Evolutionary conservation across 2,888 invertebrate species (phyloP).

Genomic region (Gandaritis pyraliata): DNA sequence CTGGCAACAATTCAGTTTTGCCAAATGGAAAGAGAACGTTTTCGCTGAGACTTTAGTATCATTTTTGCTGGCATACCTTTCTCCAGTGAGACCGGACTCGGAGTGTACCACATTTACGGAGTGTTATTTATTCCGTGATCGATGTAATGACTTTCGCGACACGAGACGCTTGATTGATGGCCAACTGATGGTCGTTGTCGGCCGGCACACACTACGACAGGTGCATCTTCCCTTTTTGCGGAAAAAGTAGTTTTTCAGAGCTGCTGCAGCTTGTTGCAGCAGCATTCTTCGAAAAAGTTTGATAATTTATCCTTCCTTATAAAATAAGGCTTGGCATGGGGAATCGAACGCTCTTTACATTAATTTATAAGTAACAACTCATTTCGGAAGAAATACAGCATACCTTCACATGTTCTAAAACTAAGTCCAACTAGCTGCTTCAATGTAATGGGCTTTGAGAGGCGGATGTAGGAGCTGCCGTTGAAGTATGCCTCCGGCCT

Average conservation of each 20-base stretch:
- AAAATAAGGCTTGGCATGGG: not conserved
- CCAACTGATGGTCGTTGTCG: conserved; percentile 25
- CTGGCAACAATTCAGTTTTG: not conserved
- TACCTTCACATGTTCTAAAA: conserved; percentile 92
- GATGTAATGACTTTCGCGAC: conserved; percentile 36
- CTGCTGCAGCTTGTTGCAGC: conserved; percentile 18
- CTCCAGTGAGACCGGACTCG: not conserved
- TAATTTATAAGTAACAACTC: not conserved
- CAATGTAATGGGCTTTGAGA: conserved; percentile 89
- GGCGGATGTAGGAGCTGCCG: conserved; percentile 90
- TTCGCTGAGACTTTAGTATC: conserved; percentile 2
- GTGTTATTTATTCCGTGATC: conserved; percentile 16
- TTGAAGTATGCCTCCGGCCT: conserved; percentile 93
- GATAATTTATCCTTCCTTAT: conserved; percentile 5
- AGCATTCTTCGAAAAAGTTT: conserved; percentile 18
- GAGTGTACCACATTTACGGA: conserved; percentile 9
- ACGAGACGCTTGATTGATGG: conserved; percentile 39
- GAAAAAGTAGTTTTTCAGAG: conserved; percentile 15
- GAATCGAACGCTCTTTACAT: not conserved
- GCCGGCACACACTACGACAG: conserved; percentile 27
- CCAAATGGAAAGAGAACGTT: not conserved
- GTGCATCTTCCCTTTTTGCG: conserved; percentile 30
- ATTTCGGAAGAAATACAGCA: conserved; percentile 39
- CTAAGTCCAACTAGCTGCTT: conserved; percentile 92
- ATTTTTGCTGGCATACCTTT: conserved; percentile 1